phyloP scores from a whole-genome alignment of 2,797 vertebrate species.

The Paedocypris micromegethes region DNA sequence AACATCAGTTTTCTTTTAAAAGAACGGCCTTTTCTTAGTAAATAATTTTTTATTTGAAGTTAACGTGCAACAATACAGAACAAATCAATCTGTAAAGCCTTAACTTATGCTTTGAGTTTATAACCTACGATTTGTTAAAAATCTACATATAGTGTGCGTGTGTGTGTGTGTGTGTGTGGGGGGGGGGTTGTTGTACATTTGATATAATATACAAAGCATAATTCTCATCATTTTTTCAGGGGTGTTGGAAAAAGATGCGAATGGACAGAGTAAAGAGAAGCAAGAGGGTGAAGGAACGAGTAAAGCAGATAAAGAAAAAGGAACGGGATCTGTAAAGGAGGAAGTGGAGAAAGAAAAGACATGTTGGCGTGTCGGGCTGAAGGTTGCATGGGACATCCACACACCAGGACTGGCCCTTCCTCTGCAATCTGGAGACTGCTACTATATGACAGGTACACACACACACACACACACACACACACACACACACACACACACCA shows the following conservation, averaged over 20 bases:
- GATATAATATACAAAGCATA: too few species aligned
- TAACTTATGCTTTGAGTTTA: too few species aligned
- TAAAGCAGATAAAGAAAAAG: constrained; percentile 24
- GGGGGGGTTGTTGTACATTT: too few species aligned
- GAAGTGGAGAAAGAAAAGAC: constrained; percentile 67
- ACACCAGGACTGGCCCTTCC: constrained; percentile 89
- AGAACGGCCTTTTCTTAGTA: too few species aligned
- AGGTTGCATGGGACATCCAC: constrained; percentile 96
- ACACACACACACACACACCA: constrained; percentile 3
- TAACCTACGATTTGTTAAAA: too few species aligned
- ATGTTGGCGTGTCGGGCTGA: constrained; percentile 86
- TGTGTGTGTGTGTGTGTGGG: too few species aligned
- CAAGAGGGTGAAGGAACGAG: constrained; percentile 34
- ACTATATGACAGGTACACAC: constrained; percentile 90
- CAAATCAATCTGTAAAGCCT: too few species aligned
- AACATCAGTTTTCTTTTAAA: too few species aligned
- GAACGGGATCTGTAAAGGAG: constrained; percentile 48
- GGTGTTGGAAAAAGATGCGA: constrained; percentile 25
- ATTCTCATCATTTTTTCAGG: not conserved
- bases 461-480: constrained; percentile 20
- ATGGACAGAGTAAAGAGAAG: constrained; percentile 45
- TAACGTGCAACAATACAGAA: too few species aligned
- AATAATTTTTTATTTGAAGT: too few species aligned
- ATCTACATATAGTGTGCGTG: too few species aligned
- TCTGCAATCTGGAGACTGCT: constrained; percentile 89